Evolutionary conservation across 2,113 vertebrate genomes (phyloP), one percentile per base, ranked within the genome.

Genomic region (Myrmecophaga tridactyla): DNA sequence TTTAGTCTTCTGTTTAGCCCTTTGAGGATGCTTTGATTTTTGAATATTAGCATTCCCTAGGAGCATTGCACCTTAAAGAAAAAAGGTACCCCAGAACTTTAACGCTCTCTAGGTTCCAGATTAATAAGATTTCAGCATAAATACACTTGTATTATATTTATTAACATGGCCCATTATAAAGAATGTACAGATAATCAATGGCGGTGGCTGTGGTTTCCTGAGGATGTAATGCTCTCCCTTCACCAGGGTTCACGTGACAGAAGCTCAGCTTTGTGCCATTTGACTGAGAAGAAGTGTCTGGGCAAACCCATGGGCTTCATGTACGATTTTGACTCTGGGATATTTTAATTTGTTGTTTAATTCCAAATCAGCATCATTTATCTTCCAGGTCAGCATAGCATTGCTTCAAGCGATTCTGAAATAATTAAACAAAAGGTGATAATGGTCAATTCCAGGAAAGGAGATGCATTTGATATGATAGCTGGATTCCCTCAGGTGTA

Each of bases 331-430:
- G 14, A 77, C 62, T 69, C 15, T 76, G 36, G 15, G 27, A 34
- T 80, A 82, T 84, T 89, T 86, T 86, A 73, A 73, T 72, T 76
- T 70, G 48, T 20, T 75, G 27, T 90, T 83, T 77, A 81, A 43
- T 63, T 43, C 58, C 58, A 69, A 95, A 9, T 76, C 86, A 39
- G 48, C 18, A 21, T 23, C 67, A 13, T 81, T 76, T 51, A 63
- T 60, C 51, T 86, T 81, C n/a, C 18, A 80, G 51, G n/a, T 60
- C 51, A 80, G 39, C 13, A 85, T 58, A 43, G 36, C 4, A 46
- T 83, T 95, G 36, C 36, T 60, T 56, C 36, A 29, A 84, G 36
- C 76, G 60, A 81, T 90, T 83, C 9, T 65, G 65, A 77, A 60
- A 48, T 46, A 94, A 46, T 18, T 36, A 51, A 73, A 7, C 15